Evolutionary conservation across 2,113 vertebrate species (phyloP).

Genomic region (rabbit (Oryctolagus cuniculus)): mOryCun1.1 NC_091441.1:44989001-44989500

Average conservation of each 20-base stretch:
- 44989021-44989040: too few relatives aligned
- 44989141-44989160: background rate
- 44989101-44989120: too few relatives aligned
- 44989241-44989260: background rate
- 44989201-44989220: background rate
- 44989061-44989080: too few relatives aligned
- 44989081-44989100: too few relatives aligned
- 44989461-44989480: background rate
- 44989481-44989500: background rate
- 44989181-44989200: background rate
- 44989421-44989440: background rate
- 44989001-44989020: too few relatives aligned
- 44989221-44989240: background rate
- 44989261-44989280: background rate
- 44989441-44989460: background rate
- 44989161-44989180: background rate
- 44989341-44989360: background rate
- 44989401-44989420: background rate
- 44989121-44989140: too few relatives aligned
- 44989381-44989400: constrained; percentile 1
- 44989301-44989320: background rate
- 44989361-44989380: background rate
- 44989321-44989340: constrained; percentile 25
- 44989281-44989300: background rate
- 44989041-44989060: too few relatives aligned